Evolutionary conservation across 2,113 vertebrate genomes (phyloP), one percentile per base, ranked within the genome.

Genomic region (Noturus placidus): DNA sequence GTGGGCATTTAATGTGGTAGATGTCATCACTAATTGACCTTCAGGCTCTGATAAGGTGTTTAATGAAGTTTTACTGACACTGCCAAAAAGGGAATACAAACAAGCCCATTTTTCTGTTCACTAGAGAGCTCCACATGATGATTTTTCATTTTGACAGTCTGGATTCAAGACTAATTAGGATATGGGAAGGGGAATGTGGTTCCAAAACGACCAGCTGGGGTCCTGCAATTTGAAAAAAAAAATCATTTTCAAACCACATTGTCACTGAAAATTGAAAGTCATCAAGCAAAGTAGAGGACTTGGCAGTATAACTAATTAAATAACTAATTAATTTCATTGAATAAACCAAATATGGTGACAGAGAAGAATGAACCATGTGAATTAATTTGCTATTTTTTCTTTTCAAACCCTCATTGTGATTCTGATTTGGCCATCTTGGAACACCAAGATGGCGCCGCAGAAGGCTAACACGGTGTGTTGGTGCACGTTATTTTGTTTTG

Each of bases 351-450:
- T 52, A 4, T 30, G 78, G 65, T 61, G 70, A 83, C 61, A 70
- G 30, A 17, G 63, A 38, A 70, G 78, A 81, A 84, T 56, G 50
- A 72, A n/a, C 54, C 33, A 67, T 13, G 27, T 80, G 6, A 25
- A 59, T 83, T 78, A 27, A 86, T 82, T 74, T 59, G 46, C 38
- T 83, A 81, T 82, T 78, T 87, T 87, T 85, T 84, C 33, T 81
- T 59, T 81, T 13, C 20, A 78, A 67, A 74, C 54, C 30, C 30
- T 86, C 59, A 83, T 80, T 90, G 79, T 86, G 79, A 61, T 82
- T 63, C 87, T 3, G 1, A n/a, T n/a, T n/a, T n/a, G n/a, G n/a
- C n/a, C n/a, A n/a, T n/a, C n/a, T n/a, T n/a, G n/a, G n/a, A n/a
- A n/a, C n/a, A n/a, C n/a, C n/a, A n/a, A n/a, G n/a, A n/a, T n/a